Base-by-base conservation (phyloP, 2,113 vertebrate genomes). In the Piaya cayana region DNA sequence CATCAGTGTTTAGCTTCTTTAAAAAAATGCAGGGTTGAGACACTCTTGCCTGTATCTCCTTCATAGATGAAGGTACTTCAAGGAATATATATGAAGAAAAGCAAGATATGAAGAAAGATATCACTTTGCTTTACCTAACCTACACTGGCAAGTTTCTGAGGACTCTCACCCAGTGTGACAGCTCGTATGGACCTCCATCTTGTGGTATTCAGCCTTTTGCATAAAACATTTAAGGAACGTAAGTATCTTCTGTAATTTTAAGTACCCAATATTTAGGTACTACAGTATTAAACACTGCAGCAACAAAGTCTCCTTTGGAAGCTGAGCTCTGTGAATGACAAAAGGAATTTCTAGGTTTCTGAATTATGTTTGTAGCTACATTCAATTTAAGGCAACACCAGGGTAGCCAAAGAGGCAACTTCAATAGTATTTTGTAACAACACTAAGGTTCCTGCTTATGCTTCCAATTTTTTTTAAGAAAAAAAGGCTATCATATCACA, bases 401-500 rank as follows among this genome's bases (percentile, higher is more conserved):
- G 5, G 15, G 2, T 19, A 77, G 0, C 1, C 21, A 25, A 72
- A 87, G 11, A 58, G 21, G 12, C 3, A 3, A 21, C 12, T 47
- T 67, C 70, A 65, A 16, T 5, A 69, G 6, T 30, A 37, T 50
- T 81, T 78, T 69, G 2, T 42, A 69, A 64, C 11, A 87, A 27
- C 15, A 52, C 29, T 36, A 23, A 47, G n/a, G 50, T 42, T 68
- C 11, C 15, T 62, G n/a, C 20, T 23, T 76, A 45, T 36, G 20
- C 3, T 58, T 37, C 15, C 0, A 0, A 6, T 52, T 42, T 52
- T 53, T 50, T 60, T 65, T n/a, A 72, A 21, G 21, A 19, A 45
- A 45, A 45, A 45, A 16, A 45, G 18, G 43, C 43, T 64, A 13
- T n/a, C 15, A 15, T 2, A 68, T 17, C 37, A 49, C 7, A 71